Base-by-base conservation (phyloP, 1,140 invertebrate species). In the Drosophila bipectinata region DNA sequence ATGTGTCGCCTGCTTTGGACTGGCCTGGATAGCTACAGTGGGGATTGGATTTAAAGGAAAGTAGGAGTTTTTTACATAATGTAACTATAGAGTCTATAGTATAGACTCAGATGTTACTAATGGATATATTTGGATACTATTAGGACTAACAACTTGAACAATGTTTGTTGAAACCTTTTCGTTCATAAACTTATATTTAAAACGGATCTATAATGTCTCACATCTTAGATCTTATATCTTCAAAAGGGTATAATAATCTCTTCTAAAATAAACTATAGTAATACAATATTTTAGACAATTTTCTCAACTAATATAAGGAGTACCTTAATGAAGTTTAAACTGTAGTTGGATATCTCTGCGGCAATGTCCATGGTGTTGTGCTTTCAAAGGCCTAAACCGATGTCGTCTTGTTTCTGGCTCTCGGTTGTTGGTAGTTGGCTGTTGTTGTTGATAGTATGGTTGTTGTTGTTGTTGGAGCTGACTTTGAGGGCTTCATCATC, bases 401-500 rank as follows among this genome's bases (percentile, higher is more conserved):
- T 88, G 83, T 81, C 69, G 64, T 75, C 78, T 72, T 60, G 51
- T 66, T 75, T 74, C 51, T 79, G 80, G 58, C 49, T 68, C 58
- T 60, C 66, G 34, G 49, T 37, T 28, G 68, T 30, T 64, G 55
- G 56, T 73, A 14, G 60, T 57, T 68, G 68, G 68, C 47, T 58
- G 56, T 74, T 26, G 56, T 47, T 34, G 68, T 37, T 64, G 55
- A 56, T 72, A 26, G 64, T 64, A 15, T 41, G 59, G 64, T 57
- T 58, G 64, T 32, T 44, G 79, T 39, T 63, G 58, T 81, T 81
- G 61, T 54, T 81, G 67, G 49, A 64, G 62, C 67, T 80, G 83
- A 88, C 83, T 88, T 88, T 88, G 83, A 88, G 83, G 83, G 83
- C 83, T 88, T 88, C 83, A 88, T 88, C 83, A 83, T 88, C 83